Evolutionary conservation across 2,888 invertebrate genomes (phyloP).

Genomic region (Megaustenia siamemsis): DNA sequence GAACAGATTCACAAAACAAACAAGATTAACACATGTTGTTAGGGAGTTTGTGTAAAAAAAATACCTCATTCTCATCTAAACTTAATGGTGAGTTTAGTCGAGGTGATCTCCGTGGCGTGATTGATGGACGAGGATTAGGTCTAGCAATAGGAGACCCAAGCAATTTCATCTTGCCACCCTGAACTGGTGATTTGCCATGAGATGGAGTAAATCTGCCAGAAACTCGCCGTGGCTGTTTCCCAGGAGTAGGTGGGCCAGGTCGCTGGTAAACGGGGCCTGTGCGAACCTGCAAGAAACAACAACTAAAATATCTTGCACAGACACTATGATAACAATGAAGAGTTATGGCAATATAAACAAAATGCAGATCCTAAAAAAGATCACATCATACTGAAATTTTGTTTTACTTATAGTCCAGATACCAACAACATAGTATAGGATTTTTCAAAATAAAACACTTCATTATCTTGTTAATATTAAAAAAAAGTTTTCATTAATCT

Average conservation of each 20-base stretch:
- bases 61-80: slow-evolving; percentile 15
- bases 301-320: not conserved
- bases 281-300: slow-evolving; percentile 35
- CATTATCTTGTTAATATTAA: too few relatives aligned
- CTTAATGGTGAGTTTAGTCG: slow-evolving; percentile 45
- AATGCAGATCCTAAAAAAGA: too few relatives aligned
- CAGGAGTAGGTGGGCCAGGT: slow-evolving; percentile 71
- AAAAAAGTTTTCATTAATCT: too few relatives aligned
- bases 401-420: too few relatives aligned
- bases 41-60: not conserved
- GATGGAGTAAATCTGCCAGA: slow-evolving; percentile 49
- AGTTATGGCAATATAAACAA: not conserved
- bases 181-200: slow-evolving; percentile 35
- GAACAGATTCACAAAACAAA: too few relatives aligned
- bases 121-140: slow-evolving; percentile 20
- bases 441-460: too few relatives aligned
- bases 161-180: slow-evolving; percentile 25
- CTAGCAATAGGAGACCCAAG: slow-evolving; percentile 46
- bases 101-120: not conserved
- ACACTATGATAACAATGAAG: not conserved
- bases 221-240: slow-evolving; percentile 58
- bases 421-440: too few relatives aligned
- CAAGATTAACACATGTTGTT: too few relatives aligned
- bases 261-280: slow-evolving; percentile 62
- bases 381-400: too few relatives aligned